These are phyloP conservation scores for Rhyacophila evoluta DNA, from an alignment of 2,888 invertebrate species.

Conservation along the genomic window DNA sequence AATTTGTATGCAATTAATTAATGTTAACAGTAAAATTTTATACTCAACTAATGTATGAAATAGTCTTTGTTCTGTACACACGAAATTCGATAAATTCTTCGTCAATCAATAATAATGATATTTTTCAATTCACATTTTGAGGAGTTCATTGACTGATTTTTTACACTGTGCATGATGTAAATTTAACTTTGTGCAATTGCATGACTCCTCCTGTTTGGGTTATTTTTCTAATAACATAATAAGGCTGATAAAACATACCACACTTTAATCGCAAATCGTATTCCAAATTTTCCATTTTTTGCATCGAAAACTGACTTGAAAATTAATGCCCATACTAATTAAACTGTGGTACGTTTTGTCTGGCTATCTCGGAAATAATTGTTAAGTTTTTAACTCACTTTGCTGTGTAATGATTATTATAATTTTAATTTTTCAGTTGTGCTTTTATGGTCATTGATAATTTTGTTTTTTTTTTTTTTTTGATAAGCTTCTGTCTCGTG, in stretches of 20 bases:
- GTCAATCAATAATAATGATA: background rate
- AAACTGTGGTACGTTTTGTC: background rate
- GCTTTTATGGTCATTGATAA: constrained; percentile 41
- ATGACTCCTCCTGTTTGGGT: constrained; percentile 47
- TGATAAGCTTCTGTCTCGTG: constrained; percentile 16
- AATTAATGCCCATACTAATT: background rate
- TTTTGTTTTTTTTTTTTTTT: background rate
- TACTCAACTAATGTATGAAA: constrained; percentile 32
- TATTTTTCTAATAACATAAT: constrained; percentile 36
- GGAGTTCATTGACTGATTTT: background rate
- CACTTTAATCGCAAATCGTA: background rate
- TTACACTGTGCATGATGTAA: constrained; percentile 45
- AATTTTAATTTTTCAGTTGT: constrained; percentile 41
- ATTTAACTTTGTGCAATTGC: constrained; percentile 45
- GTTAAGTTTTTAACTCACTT: constrained; percentile 47
- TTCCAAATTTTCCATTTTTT: too few species aligned
- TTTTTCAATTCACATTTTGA: background rate
- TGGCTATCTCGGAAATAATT: constrained; percentile 25
- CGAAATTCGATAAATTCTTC: background rate
- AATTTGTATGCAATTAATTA: background rate
- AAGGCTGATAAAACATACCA: background rate
- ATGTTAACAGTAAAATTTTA: background rate
- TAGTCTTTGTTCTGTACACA: constrained; percentile 30
- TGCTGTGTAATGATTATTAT: constrained; percentile 45
- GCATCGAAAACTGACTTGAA: too few species aligned